Evolutionary conservation across 2,797 vertebrate species (phyloP).

Genomic region (Holocentrus rufus): DNA sequence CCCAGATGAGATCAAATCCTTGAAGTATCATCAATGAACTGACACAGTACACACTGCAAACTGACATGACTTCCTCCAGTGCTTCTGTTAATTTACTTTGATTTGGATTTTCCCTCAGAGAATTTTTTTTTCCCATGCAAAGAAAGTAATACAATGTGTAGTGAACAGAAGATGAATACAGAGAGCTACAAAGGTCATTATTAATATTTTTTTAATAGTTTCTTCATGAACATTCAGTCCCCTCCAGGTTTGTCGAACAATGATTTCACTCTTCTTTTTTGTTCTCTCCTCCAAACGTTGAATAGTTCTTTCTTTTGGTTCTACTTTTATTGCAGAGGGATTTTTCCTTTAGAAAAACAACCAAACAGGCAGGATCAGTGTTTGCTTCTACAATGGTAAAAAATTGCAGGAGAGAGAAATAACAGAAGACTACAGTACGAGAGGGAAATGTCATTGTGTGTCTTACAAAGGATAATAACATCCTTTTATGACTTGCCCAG

Average conservation of each 20-base stretch:
- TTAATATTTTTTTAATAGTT: not conserved
- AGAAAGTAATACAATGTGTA: not conserved
- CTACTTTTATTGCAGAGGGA: not conserved
- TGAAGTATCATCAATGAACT: not conserved
- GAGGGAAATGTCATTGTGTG: slow-evolving; percentile 6
- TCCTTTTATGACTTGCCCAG: slow-evolving; percentile 22
- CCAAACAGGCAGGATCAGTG: not conserved
- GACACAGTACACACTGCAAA: not conserved
- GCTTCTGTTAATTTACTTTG: slow-evolving; percentile 21
- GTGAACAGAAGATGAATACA: slow-evolving; percentile 16
- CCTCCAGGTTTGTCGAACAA: slow-evolving; percentile 19
- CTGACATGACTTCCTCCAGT: slow-evolving; percentile 32
- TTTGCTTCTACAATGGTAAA: not conserved
- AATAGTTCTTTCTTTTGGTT: slow-evolving; percentile 2
- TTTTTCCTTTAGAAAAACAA: slow-evolving; percentile 23
- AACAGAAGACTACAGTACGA: slow-evolving; percentile 7
- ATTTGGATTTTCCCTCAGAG: not conserved
- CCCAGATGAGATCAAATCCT: not conserved
- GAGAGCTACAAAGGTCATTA: slow-evolving; percentile 18
- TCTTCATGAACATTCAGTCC: not conserved
- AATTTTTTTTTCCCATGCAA: slow-evolving; percentile 7
- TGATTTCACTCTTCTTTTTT: slow-evolving; percentile 4
- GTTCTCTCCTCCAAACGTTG: not conserved
- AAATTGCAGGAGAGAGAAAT: not conserved
- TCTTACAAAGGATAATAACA: slow-evolving; percentile 38